Evolutionary conservation across 2,797 vertebrate genomes (phyloP), one percentile per base, ranked within the genome.

Genomic region (Pyrocephalus nanus): DNA sequence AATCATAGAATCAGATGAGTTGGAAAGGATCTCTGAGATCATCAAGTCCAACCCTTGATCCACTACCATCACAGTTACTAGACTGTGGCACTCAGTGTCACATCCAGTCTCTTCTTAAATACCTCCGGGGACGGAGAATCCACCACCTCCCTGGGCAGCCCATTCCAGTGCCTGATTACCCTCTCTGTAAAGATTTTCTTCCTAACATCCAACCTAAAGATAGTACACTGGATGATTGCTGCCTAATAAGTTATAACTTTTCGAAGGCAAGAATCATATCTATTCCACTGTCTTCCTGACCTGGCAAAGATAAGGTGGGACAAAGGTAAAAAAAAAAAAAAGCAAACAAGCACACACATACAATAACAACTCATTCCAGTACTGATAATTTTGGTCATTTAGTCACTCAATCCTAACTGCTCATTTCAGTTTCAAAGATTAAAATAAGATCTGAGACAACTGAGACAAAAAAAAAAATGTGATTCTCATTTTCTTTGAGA

Each of bases 271-370:
- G 25, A 47, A 5, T 38, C 5, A 3, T 15, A 74, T 23, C 53
- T 67, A n/a, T 62, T 84, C 57, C 26, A 57, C 0, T 38, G 30
- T 22, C 5, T 84, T 72, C 34, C 27, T 43, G 15, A 58, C 1
- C 11, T 74, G 18, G 5, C 45, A 55, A 57, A 75, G 23, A 26
- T 7, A 36, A 8, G 10, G n/a, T 15, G 9, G 6, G 14, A 29
- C 29, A 76, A 65, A 42, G 3, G 3, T 38, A 5, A 26, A 29
- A 27, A 45, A 30, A 13, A 32, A 45, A 53, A 29, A 32, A 25
- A n/a, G 26, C 5, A 30, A 8, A 12, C 14, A 7, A 10, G 6
- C 1, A 1, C 26, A 25, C 5, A 6, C 1, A 3, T 1, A 7
- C 0, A 0, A 13, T 12, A 27, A 66, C 3, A 7, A 8, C 18